These are phyloP conservation scores for Nomada goodeniana DNA, from an alignment of 2,888 invertebrate species.

Conservation along the genomic window DNA sequence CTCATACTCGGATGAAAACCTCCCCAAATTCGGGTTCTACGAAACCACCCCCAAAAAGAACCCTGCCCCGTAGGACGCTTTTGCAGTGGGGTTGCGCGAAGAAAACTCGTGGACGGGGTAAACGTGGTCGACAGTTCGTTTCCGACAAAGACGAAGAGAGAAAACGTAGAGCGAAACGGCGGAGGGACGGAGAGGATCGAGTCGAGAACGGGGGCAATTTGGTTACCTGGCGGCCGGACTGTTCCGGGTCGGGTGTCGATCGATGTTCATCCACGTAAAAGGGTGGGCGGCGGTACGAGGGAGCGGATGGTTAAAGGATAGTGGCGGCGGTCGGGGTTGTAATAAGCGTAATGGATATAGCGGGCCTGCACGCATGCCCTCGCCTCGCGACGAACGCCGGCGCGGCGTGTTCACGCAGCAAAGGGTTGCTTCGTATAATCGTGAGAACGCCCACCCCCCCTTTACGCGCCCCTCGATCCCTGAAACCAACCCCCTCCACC, in stretches of 20 bases:
- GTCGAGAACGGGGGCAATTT: slow-evolving; percentile 69
- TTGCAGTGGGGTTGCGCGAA: not conserved
- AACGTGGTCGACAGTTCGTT: slow-evolving; percentile 32
- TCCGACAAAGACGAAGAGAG: not conserved
- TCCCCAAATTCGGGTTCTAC: too few species aligned
- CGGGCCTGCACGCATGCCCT: slow-evolving; percentile 82
- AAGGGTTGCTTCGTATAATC: slow-evolving; percentile 73
- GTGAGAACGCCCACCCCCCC: slow-evolving; percentile 65
- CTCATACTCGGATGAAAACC: too few species aligned
- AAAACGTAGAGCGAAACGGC: not conserved
- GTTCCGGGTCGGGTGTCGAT: slow-evolving; percentile 79
- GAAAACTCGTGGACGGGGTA: slow-evolving; percentile 37
- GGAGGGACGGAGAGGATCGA: slow-evolving; percentile 31
- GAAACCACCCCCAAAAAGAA: too few species aligned
- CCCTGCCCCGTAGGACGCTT: too few species aligned
- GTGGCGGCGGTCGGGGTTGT: slow-evolving; percentile 81
- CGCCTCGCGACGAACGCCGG: slow-evolving; percentile 69
- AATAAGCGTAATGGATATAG: slow-evolving; percentile 86
- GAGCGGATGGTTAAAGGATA: slow-evolving; percentile 72
- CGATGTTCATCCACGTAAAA: slow-evolving; percentile 82
- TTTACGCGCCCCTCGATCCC: too few species aligned
- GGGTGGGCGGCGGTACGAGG: slow-evolving; percentile 79
- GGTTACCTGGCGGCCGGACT: slow-evolving; percentile 73
- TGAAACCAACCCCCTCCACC: not conserved
- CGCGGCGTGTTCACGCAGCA: slow-evolving; percentile 71